Percentiles rank a stretch among this genome's conserved stretches.
Evolutionary conservation across 1,140 invertebrate genomes (phyloP).

Genomic region (Drosophila biarmipes): DNA sequence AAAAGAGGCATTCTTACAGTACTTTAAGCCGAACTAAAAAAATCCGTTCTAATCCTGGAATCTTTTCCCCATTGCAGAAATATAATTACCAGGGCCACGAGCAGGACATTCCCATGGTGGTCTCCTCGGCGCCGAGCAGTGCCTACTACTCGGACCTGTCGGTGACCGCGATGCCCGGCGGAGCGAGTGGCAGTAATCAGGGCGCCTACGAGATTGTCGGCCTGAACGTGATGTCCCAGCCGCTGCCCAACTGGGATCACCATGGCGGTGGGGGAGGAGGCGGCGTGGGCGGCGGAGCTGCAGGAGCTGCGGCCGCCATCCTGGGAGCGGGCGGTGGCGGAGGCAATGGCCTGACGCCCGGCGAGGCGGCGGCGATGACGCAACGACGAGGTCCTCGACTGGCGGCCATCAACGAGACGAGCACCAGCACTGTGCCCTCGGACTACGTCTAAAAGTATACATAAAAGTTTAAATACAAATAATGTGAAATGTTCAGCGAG

Average conservation of each 20-base stretch:
- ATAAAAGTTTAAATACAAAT: slow-evolving; percentile 3
- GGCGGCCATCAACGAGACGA: slow-evolving; percentile 88
- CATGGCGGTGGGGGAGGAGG: slow-evolving; percentile 49
- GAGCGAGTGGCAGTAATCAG: slow-evolving; percentile 82
- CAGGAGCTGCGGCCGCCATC: slow-evolving; percentile 18
- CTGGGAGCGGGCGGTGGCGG: slow-evolving; percentile 28
- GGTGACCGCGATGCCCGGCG: slow-evolving; percentile 84
- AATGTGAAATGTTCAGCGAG: slow-evolving; percentile 66
- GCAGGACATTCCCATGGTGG: slow-evolving; percentile 87
- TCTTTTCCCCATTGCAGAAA: slow-evolving; percentile 48
- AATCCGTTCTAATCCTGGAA: not conserved
- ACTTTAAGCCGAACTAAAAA: not conserved
- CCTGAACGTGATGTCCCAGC: slow-evolving; percentile 83
- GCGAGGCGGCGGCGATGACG: slow-evolving; percentile 64
- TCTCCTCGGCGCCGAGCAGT: slow-evolving; percentile 89
- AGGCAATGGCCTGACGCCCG: slow-evolving; percentile 38
- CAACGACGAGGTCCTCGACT: slow-evolving; percentile 85
- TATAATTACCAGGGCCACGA: slow-evolving; percentile 85
- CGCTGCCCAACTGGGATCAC: slow-evolving; percentile 82
- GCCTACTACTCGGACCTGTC: slow-evolving; percentile 90
- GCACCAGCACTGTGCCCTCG: slow-evolving; percentile 86
- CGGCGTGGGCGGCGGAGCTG: slow-evolving; percentile 20
- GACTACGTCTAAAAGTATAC: slow-evolving; percentile 86
- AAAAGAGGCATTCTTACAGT: too few species aligned
- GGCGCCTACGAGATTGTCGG: slow-evolving; percentile 87